Evolutionary conservation across 2,888 invertebrate species (phyloP).

Genomic region (Orthosia gothica): DNA sequence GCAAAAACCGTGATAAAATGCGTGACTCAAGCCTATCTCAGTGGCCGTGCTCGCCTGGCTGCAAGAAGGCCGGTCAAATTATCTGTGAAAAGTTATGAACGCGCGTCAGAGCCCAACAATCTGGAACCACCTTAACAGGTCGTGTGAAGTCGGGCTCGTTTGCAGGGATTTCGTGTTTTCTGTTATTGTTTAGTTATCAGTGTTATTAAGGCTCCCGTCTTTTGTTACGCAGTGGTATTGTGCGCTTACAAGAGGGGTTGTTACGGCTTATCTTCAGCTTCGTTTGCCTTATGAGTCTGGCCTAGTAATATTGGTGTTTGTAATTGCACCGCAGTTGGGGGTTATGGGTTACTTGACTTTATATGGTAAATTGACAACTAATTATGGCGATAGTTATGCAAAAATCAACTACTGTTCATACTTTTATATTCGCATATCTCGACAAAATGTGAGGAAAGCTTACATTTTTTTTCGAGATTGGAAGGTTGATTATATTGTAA

Average conservation of each 20-base stretch:
- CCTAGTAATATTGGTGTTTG: slow-evolving; percentile 9
- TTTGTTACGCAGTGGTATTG: slow-evolving; percentile 46
- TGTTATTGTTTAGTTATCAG: slow-evolving; percentile 60
- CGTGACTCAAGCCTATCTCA: too few relatives aligned
- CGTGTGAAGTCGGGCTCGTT: slow-evolving; percentile 15
- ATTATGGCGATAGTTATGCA: too few relatives aligned
- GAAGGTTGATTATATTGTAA: too few relatives aligned
- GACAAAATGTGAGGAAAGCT: too few relatives aligned
- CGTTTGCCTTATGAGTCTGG: slow-evolving; percentile 12
- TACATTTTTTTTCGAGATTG: too few relatives aligned
- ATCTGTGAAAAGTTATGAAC: background rate
- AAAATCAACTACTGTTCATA: too few relatives aligned
- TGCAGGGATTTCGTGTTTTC: slow-evolving; percentile 43
- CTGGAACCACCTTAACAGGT: slow-evolving; percentile 25
- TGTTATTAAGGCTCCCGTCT: slow-evolving; percentile 57
- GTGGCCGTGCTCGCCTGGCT: too few relatives aligned
- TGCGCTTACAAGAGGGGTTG: slow-evolving; percentile 33
- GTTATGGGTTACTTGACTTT: slow-evolving; percentile 1
- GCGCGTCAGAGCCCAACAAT: background rate
- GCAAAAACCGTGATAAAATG: too few relatives aligned
- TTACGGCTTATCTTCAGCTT: slow-evolving; percentile 44
- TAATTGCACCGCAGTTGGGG: slow-evolving; percentile 4
- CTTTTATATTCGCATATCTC: too few relatives aligned
- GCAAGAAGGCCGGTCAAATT: too few relatives aligned
- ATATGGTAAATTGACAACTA: too few relatives aligned